Conservation (phyloP, 2,797 vertebrate species). For the Phyllotis vaccarum region DNA sequence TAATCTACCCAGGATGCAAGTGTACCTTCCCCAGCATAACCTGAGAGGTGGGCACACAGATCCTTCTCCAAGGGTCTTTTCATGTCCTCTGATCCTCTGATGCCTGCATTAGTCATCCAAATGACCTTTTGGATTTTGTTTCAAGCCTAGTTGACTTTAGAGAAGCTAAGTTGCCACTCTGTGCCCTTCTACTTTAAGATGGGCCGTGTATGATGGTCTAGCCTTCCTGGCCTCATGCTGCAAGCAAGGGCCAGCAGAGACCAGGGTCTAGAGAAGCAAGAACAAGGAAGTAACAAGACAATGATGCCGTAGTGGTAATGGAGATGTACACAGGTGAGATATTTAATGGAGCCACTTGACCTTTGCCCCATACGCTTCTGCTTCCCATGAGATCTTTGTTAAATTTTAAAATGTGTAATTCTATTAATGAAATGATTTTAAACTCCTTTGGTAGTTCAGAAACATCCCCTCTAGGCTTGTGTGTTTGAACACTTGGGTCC, state of each 20-base stretch:
- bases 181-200: not conserved
- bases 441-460: not conserved
- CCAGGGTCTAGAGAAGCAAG: not conserved
- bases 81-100: not conserved
- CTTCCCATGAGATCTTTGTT: not conserved
- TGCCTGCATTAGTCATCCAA: not conserved
- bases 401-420: constrained; percentile 28
- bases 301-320: too few species aligned
- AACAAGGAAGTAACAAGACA: not conserved
- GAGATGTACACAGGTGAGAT: not conserved
- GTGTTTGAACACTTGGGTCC: not conserved
- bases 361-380: not conserved
- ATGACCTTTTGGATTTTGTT: constrained; percentile 26
- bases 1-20: constrained; percentile 7
- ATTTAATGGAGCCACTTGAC: not conserved
- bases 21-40: not conserved
- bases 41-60: constrained; percentile 16
- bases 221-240: not conserved
- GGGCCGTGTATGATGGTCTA: not conserved
- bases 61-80: not conserved
- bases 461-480: not conserved
- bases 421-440: constrained; percentile 15
- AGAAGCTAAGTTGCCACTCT: not conserved
- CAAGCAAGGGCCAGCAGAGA: not conserved
- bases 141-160: not conserved